A percentile compares a stretch with the other conserved stretches of the same genome.
Evolutionary conservation across 2,113 vertebrate species (phyloP).

Genomic region (Psephotus haematonotus): DNA sequence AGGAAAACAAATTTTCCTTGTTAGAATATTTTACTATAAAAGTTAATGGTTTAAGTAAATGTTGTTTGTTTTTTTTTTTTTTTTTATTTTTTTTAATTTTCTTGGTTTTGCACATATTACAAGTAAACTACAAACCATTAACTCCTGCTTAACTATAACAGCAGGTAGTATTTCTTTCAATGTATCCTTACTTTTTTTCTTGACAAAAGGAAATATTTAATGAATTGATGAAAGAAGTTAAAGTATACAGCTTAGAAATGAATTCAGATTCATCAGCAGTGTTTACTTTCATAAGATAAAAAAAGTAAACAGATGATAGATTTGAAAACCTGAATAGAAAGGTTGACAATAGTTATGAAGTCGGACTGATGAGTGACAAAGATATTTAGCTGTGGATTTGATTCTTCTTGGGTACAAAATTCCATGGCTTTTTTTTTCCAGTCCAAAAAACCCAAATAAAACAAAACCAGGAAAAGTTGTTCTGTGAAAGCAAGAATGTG

Average conservation of each 20-base stretch:
- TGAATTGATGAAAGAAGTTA: not conserved
- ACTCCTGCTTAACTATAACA: not conserved
- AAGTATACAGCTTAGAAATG: not conserved
- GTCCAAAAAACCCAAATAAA: not conserved
- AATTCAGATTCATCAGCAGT: not conserved
- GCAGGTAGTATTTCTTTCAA: not conserved
- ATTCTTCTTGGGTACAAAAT: not conserved
- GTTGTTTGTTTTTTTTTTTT: not conserved
- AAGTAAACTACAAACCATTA: not conserved
- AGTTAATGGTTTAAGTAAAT: not conserved
- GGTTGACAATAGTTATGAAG: not conserved
- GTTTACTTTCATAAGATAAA: conserved; percentile 10
- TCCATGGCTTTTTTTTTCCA: not conserved
- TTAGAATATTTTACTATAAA: not conserved
- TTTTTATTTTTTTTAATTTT: not conserved
- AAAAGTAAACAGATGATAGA: not conserved
- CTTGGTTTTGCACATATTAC: not conserved
- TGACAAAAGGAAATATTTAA: not conserved
- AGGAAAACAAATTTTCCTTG: not conserved
- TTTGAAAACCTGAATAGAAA: not conserved
- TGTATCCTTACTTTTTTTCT: not conserved
- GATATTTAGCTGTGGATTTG: not conserved
- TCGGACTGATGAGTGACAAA: not conserved
- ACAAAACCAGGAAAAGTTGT: not conserved
- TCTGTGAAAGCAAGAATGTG: not conserved